phyloP scores from a whole-genome alignment of 2,888 invertebrate species.

The Chaetogeoica ovagalla region DNA sequence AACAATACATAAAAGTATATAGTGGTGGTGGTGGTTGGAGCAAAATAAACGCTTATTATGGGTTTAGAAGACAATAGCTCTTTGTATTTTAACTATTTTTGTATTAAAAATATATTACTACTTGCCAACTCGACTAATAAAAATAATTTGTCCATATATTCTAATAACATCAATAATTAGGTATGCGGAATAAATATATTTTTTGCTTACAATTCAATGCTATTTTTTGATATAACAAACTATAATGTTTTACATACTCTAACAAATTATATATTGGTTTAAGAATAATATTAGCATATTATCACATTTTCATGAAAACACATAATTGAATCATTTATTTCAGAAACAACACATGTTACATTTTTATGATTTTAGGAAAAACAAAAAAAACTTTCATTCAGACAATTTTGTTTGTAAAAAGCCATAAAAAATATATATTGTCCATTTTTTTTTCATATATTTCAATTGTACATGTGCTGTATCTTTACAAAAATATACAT shows the following conservation, averaged over 20 bases:
- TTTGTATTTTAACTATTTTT: slow-evolving; percentile 18
- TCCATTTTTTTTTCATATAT: no score
- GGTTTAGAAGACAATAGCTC: not conserved
- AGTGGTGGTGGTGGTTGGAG: slow-evolving; percentile 30
- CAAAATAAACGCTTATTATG: slow-evolving; percentile 25
- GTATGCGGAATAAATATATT: not conserved
- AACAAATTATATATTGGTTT: not conserved
- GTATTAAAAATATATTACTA: not conserved
- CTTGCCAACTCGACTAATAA: not conserved
- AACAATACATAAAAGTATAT: slow-evolving; percentile 19
- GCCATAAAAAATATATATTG: no score
- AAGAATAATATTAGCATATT: slow-evolving; percentile 6
- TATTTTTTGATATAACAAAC: no score
- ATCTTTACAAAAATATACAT: no score
- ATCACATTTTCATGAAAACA: slow-evolving; percentile 19
- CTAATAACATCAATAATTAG: not conserved
- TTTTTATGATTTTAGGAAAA: no score
- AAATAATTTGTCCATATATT: not conserved
- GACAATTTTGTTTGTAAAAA: no score
- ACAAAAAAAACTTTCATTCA: no score
- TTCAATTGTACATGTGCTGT: no score
- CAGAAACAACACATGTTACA: no score
- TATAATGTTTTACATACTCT: not conserved
- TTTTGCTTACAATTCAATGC: not conserved
- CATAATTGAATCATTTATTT: not conserved